Base-by-base conservation (phyloP, 2,888 invertebrate species). In the Baccha elongata region DNA sequence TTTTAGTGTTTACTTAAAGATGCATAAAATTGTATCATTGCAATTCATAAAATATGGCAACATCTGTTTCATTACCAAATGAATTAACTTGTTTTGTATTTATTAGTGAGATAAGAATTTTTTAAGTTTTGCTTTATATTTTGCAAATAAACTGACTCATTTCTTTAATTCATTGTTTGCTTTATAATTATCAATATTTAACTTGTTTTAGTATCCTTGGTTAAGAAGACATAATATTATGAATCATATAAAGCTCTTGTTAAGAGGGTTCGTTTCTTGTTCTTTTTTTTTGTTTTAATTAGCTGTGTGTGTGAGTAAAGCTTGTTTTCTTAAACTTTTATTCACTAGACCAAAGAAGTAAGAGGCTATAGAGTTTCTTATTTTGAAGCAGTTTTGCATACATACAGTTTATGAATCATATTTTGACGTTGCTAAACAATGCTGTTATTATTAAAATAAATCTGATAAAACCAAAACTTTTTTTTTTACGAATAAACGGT, bases 141-240 rank as follows among this genome's bases (percentile, higher is more conserved):
- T 13, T 37, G 55, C 37, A 15, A 11, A 53, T n/a, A 37, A 3
- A 58, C 23, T 58, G 40, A 58, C 19, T 58, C 40, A 40, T 58
- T 40, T 53, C 4, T 35, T 53, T 58, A 40, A 58, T n/a, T n/a
- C n/a, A n/a, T 40, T 26, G 40, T 26, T 23, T 32, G 58, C 40
- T 58, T 32, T 21, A 58, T 21, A 40, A 58, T 13, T 40, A 23
- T 23, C 23, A 40, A 58, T 40, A 40, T 37, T 40, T 55, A 23
- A 55, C 40, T 40, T 58, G 11, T 10, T 23, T 40, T 1, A 26
- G 13, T 40, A 58, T 58, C 37, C 37, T 58, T 58, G 58, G 58
- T 40, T 58, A 23, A 58, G 40, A 23, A 58, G 40, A 26, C 40
- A n/a, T n/a, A n/a, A n/a, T n/a, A n/a, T 23, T 3, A 40, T 58